phyloP scores from a whole-genome alignment of 1,140 invertebrate species.

The Doryteuthis pealeii region DNA sequence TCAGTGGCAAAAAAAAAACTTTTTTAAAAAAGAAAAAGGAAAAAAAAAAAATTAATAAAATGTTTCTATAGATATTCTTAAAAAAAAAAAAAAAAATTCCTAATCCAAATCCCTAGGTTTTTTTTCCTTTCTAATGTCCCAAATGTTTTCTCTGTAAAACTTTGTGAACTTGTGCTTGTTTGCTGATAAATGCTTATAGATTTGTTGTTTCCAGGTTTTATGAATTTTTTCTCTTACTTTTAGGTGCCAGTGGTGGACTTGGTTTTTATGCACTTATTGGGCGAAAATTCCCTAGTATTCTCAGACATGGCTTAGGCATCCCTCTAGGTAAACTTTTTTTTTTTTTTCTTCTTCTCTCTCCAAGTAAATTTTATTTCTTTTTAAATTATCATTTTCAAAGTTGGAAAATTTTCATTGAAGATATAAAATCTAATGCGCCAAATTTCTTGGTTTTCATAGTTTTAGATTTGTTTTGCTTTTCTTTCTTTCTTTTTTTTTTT shows the following conservation, averaged over 20 bases:
- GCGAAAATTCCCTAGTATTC: background rate
- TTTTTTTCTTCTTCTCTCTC: background rate
- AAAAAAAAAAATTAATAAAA: too few species aligned
- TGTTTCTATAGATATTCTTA: too few species aligned
- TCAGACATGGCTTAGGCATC: background rate
- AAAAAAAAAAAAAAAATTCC: too few species aligned
- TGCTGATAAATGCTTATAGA: background rate
- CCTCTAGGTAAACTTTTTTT: background rate
- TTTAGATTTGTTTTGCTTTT: too few species aligned
- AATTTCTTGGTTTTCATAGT: too few species aligned
- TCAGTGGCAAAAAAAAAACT: too few species aligned
- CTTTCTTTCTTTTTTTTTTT: background rate
- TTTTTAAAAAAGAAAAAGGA: too few species aligned
- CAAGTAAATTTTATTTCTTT: too few species aligned
- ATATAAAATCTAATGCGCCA: too few species aligned
- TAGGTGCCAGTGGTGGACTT: constrained; percentile 8
- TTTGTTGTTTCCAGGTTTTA: background rate
- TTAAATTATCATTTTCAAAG: too few species aligned
- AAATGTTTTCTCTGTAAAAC: background rate
- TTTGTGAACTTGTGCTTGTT: background rate
- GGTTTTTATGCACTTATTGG: background rate
- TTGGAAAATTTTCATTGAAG: too few species aligned
- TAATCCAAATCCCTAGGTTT: too few species aligned
- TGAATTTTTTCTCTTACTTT: background rate
- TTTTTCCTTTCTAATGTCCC: background rate